phyloP scores from a whole-genome alignment of 2,797 vertebrate genomes.

The Toxotes lorentzi region DNA sequence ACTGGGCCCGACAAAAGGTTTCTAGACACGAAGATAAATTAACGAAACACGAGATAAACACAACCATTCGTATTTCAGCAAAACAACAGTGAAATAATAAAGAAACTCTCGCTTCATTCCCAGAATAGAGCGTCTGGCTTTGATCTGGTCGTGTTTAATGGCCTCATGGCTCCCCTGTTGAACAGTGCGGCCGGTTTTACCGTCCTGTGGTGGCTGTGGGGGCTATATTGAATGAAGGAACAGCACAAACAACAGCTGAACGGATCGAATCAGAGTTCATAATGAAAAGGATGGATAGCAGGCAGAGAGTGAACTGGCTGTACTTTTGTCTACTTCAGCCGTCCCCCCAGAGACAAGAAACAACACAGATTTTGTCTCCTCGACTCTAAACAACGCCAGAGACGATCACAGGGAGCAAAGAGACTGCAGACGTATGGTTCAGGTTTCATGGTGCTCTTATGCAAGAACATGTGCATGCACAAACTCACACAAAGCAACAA shows the following conservation, averaged over 20 bases:
- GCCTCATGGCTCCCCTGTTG: constrained; percentile 42
- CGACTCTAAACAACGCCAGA: constrained; percentile 35
- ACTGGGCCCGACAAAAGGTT: constrained; percentile 18
- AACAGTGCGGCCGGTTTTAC: constrained; percentile 57
- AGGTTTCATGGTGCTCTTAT: constrained; percentile 46
- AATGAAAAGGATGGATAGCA: constrained; percentile 39
- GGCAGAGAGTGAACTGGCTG: constrained; percentile 18
- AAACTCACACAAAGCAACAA: constrained; percentile 35
- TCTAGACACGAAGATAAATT: constrained; percentile 52
- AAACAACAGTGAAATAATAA: constrained; percentile 51
- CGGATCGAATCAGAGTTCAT: constrained; percentile 50
- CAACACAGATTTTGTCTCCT: constrained; percentile 47
- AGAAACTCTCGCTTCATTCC: constrained; percentile 48
- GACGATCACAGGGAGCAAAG: constrained; percentile 29
- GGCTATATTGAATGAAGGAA: constrained; percentile 35
- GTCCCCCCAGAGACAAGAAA: constrained; percentile 50
- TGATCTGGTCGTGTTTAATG: constrained; percentile 63
- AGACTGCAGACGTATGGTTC: constrained; percentile 35
- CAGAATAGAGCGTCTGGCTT: constrained; percentile 49
- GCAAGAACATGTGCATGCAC: constrained; percentile 25
- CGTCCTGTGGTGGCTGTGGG: constrained; percentile 48
- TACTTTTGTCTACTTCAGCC: constrained; percentile 46
- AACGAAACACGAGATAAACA: constrained; percentile 52
- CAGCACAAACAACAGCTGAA: constrained; percentile 63
- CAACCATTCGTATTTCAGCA: constrained; percentile 50